These are phyloP conservation scores for Morphnarchus princeps DNA, from an alignment of 2,113 vertebrate species.

Conservation along the genomic window DNA sequence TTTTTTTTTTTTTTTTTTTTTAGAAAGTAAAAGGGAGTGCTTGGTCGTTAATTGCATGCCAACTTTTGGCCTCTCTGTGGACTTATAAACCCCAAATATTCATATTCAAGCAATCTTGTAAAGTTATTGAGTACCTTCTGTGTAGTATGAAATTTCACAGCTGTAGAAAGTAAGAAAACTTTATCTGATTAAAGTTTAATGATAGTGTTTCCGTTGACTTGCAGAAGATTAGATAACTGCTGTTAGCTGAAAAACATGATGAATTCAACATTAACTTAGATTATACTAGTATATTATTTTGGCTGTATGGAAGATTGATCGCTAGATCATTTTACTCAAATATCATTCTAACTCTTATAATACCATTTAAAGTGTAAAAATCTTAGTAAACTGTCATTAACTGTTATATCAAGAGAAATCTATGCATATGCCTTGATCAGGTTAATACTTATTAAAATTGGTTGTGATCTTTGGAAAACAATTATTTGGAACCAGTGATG, in stretches of 20 bases:
- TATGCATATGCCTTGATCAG: not conserved
- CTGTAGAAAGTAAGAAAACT: not conserved
- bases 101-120: not conserved
- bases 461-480: not conserved
- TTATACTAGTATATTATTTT: not conserved
- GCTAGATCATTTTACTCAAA: not conserved
- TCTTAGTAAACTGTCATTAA: not conserved
- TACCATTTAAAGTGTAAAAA: not conserved
- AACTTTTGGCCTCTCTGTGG: not conserved
- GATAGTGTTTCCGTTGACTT: not conserved
- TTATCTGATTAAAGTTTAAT: not conserved
- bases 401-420: not conserved
- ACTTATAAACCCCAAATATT: not conserved
- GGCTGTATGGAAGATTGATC: not conserved
- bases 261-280: not conserved
- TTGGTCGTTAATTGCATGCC: not conserved
- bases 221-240: not conserved
- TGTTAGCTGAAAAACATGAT: not conserved
- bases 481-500: not conserved
- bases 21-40: not conserved
- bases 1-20: not conserved
- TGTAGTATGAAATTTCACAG: not conserved
- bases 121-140: not conserved
- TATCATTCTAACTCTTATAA: accelerated
- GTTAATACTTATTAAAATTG: not conserved